These are phyloP conservation scores for Argopecten irradians DNA, from an alignment of 1,140 invertebrate species.

Conservation along the genomic window DNA sequence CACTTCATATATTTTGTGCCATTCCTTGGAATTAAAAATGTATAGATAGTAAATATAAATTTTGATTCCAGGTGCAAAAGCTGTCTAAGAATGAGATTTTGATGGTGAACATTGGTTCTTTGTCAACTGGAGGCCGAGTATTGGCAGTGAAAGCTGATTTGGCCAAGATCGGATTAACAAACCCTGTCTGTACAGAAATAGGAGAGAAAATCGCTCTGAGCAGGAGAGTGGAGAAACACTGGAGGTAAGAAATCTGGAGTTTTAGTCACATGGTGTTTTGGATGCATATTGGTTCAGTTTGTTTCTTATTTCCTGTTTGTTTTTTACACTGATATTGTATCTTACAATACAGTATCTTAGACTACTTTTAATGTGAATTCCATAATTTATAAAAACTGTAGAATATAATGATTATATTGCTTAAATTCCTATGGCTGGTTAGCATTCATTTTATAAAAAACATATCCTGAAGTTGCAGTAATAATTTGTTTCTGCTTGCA, in stretches of 20 bases:
- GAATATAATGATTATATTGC: neutral
- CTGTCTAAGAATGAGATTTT: slow-evolving; percentile 91
- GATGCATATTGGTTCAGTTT: neutral
- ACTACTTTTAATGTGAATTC: neutral
- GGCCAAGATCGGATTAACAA: slow-evolving; percentile 97
- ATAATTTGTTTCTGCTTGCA: slow-evolving; percentile 50
- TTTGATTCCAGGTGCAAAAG: slow-evolving; percentile 85
- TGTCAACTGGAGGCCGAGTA: slow-evolving; percentile 98
- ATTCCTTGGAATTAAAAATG: neutral
- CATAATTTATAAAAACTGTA: neutral
- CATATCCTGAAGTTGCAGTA: too few species aligned
- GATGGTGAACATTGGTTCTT: slow-evolving; percentile 98
- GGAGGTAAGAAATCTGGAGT: slow-evolving; percentile 85
- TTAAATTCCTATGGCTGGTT: too few species aligned
- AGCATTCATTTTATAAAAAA: too few species aligned
- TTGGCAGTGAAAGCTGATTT: slow-evolving; percentile 97
- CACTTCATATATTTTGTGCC: neutral
- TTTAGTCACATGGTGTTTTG: too few species aligned
- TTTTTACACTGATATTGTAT: neutral
- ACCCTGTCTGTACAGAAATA: slow-evolving; percentile 98
- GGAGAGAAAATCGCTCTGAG: slow-evolving; percentile 99
- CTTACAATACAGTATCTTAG: neutral
- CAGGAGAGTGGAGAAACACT: slow-evolving; percentile 98
- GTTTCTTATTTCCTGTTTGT: neutral
- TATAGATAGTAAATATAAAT: neutral